Conservation (phyloP, 2,113 vertebrate genomes). For the Formicarius rufipectus region DNA sequence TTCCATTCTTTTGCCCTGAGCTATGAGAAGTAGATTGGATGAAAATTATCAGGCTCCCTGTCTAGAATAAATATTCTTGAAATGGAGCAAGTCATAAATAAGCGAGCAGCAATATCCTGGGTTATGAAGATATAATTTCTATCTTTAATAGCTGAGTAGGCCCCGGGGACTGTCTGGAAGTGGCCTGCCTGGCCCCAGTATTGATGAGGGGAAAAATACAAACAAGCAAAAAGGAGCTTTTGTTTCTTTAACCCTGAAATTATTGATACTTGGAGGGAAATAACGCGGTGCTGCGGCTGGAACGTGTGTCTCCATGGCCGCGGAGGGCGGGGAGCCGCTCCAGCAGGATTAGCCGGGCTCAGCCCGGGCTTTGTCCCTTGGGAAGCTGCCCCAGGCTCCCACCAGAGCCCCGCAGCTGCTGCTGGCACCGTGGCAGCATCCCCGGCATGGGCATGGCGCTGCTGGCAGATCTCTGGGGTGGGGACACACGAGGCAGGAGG, state of each 20-base stretch:
- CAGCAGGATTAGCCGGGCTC: background rate
- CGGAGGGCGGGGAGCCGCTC: background rate
- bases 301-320: fast-evolving
- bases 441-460: fast-evolving
- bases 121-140: constrained; percentile 97
- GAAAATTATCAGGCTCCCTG: constrained; percentile 82
- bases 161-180: constrained; percentile 83
- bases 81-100: constrained; percentile 92
- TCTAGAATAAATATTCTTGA: constrained; percentile 85
- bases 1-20: constrained; percentile 77
- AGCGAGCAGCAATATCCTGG: constrained; percentile 93
- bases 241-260: constrained; percentile 70
- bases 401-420: fast-evolving
- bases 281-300: background rate
- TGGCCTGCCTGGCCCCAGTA: constrained; percentile 81
- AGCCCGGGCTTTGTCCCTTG: fast-evolving
- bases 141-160: constrained; percentile 88
- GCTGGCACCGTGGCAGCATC: background rate
- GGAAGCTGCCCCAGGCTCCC: background rate
- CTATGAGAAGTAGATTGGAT: constrained; percentile 82
- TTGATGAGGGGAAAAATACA: constrained; percentile 72
- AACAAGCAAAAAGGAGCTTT: constrained; percentile 54
- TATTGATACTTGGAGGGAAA: background rate
- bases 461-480: background rate
- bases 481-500: fast-evolving